A percentile compares a stretch with the other conserved stretches of the same genome.
phyloP scores from a whole-genome alignment of 2,797 vertebrate genomes.

The Tamandua tetradactyla region DNA sequence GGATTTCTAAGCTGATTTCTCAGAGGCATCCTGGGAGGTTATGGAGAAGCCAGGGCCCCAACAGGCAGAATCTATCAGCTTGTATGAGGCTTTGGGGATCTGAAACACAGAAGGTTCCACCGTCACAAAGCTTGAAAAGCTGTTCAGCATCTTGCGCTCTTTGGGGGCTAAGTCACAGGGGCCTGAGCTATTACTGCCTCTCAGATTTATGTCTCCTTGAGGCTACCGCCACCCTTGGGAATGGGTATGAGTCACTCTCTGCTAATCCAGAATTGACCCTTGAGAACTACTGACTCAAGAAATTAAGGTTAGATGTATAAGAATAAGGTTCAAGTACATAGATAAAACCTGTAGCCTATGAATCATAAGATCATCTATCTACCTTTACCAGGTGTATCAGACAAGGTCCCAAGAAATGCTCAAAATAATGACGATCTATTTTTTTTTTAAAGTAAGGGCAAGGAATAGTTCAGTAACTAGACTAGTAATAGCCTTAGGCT shows the following conservation, averaged over 20 bases:
- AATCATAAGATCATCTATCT: neutral
- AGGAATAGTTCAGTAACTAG: neutral
- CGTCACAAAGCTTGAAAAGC: slow-evolving; percentile 60
- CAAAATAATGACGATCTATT: slow-evolving; percentile 31
- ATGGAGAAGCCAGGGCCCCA: slow-evolving; percentile 67
- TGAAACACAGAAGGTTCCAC: slow-evolving; percentile 63
- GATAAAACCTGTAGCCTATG: neutral
- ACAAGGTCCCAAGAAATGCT: neutral
- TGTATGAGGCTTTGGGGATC: slow-evolving; percentile 68
- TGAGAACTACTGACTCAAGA: neutral
- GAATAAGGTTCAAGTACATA: neutral
- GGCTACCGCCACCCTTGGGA: slow-evolving; percentile 4
- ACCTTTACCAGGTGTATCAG: neutral
- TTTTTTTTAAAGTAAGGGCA: neutral
- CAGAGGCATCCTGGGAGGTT: slow-evolving; percentile 58
- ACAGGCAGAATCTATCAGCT: slow-evolving; percentile 64
- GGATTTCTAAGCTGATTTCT: slow-evolving; percentile 73
- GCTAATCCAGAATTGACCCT: slow-evolving; percentile 29
- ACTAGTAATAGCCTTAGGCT: neutral
- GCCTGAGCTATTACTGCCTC: slow-evolving; percentile 47
- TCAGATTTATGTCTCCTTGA: slow-evolving; percentile 23
- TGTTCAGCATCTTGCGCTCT: slow-evolving; percentile 65
- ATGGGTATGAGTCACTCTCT: slow-evolving; percentile 7
- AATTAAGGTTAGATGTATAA: slow-evolving; percentile 2
- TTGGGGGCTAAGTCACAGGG: slow-evolving; percentile 59